Evolutionary conservation across 2,113 vertebrate genomes (phyloP).

Genomic region (Serilophus lunatus): DNA sequence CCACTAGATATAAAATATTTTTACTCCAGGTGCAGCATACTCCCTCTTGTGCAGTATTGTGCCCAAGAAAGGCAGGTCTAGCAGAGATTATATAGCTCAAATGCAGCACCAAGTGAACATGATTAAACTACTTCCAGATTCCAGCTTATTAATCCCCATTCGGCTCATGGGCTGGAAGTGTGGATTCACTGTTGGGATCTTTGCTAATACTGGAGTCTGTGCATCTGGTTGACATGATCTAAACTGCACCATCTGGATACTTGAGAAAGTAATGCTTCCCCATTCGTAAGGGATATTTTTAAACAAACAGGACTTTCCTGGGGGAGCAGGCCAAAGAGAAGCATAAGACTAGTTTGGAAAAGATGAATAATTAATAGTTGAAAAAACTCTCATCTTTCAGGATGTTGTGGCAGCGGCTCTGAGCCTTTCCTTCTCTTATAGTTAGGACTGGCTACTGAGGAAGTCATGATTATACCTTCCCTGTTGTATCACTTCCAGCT

Average conservation of each 20-base stretch:
- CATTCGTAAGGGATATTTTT: neutral
- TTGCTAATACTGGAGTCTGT: neutral
- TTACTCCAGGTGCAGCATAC: neutral
- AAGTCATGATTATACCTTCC: conserved; percentile 45
- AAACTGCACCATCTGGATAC: conserved; percentile 28
- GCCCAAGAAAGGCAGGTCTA: neutral
- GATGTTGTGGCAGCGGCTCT: neutral
- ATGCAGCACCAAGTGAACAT: neutral
- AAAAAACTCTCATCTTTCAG: neutral
- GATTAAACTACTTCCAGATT: neutral
- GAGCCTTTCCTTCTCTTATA: neutral
- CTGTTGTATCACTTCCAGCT: conserved; percentile 5
- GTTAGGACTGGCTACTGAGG: neutral
- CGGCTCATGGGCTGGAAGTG: neutral
- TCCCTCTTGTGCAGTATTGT: neutral
- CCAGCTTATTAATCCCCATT: neutral
- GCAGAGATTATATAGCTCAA: neutral
- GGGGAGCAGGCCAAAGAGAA: neutral
- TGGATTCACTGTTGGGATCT: neutral
- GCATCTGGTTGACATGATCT: conserved; percentile 30
- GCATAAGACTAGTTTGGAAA: neutral
- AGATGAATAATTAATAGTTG: conserved; percentile 27
- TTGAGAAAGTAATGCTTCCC: conserved; percentile 13
- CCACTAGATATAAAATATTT: neutral
- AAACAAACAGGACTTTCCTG: conserved; percentile 10